These are phyloP conservation scores for Apotomis betuletana DNA, from an alignment of 2,888 invertebrate species.

Conservation along the genomic window DNA sequence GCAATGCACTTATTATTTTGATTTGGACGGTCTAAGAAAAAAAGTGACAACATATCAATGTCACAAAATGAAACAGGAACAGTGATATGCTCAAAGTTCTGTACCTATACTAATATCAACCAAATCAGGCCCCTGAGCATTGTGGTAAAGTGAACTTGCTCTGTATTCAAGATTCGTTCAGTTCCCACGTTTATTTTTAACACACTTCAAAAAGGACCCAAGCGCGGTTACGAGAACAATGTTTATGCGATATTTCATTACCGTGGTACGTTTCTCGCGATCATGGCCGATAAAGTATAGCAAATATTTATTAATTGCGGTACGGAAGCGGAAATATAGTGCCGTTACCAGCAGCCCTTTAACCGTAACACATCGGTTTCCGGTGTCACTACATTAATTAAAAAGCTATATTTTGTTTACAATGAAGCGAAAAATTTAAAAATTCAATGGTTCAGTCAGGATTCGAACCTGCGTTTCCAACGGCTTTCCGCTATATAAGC, in stretches of 20 bases:
- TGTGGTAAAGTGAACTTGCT: neutral
- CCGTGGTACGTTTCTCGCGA: neutral
- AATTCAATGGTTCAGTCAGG: too few relatives aligned
- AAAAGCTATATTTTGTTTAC: neutral
- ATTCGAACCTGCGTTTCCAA: too few relatives aligned
- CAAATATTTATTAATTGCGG: constrained; percentile 31
- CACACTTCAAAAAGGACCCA: neutral
- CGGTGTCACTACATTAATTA: constrained; percentile 4
- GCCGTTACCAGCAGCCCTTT: constrained; percentile 26
- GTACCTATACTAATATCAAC: too few relatives aligned
- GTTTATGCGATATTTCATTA: neutral
- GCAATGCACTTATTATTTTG: too few relatives aligned
- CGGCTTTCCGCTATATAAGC: too few relatives aligned
- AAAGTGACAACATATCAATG: too few relatives aligned
- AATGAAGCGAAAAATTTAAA: too few relatives aligned
- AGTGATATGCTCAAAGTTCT: too few relatives aligned
- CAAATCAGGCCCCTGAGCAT: too few relatives aligned
- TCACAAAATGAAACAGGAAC: too few relatives aligned
- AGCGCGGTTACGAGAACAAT: neutral
- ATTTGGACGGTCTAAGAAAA: too few relatives aligned
- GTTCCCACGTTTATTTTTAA: constrained; percentile 6
- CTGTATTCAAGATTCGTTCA: neutral
- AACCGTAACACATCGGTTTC: constrained; percentile 6
- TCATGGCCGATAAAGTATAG: constrained; percentile 13
- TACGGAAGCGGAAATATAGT: constrained; percentile 35